These are phyloP conservation scores for Microplitis manilae DNA, from an alignment of 2,888 invertebrate species.

Conservation along the genomic window DNA sequence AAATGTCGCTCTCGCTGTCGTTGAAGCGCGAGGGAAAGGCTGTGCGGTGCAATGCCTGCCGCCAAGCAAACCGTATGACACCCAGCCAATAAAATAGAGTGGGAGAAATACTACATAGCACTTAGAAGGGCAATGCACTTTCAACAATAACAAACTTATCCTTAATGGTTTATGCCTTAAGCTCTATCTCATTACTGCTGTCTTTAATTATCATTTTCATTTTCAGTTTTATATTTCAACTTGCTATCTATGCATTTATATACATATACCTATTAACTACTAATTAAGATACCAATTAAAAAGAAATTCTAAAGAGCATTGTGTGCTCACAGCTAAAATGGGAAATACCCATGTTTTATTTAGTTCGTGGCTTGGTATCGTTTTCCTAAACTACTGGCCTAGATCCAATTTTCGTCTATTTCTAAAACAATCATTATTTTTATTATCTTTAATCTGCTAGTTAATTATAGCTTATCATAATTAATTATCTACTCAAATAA, in stretches of 20 bases:
- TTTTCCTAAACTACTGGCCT: background rate
- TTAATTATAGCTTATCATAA: background rate
- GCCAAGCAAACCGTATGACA: conserved; percentile 32
- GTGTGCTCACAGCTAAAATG: background rate
- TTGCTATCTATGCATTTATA: background rate
- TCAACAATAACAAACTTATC: conserved; percentile 59
- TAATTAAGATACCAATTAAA: background rate
- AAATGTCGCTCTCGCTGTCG: conserved; percentile 55
- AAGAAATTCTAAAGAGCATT: background rate
- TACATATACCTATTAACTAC: background rate
- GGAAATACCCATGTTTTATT: background rate
- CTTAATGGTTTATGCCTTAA: background rate
- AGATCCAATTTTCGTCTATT: background rate
- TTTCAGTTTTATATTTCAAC: background rate
- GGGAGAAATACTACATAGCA: conserved; percentile 25
- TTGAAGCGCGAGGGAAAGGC: conserved; percentile 55
- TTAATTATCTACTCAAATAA: background rate
- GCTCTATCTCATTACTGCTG: background rate
- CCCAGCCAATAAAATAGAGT: conserved; percentile 25
- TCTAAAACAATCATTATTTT: background rate
- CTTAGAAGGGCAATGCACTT: conserved; percentile 62
- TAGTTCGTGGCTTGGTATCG: background rate
- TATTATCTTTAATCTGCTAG: background rate
- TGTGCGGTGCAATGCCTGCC: conserved; percentile 26
- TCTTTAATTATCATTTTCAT: background rate